These are phyloP conservation scores for Tinamus major DNA, from an alignment of 2,797 vertebrate species.

Conservation along the genomic window DNA sequence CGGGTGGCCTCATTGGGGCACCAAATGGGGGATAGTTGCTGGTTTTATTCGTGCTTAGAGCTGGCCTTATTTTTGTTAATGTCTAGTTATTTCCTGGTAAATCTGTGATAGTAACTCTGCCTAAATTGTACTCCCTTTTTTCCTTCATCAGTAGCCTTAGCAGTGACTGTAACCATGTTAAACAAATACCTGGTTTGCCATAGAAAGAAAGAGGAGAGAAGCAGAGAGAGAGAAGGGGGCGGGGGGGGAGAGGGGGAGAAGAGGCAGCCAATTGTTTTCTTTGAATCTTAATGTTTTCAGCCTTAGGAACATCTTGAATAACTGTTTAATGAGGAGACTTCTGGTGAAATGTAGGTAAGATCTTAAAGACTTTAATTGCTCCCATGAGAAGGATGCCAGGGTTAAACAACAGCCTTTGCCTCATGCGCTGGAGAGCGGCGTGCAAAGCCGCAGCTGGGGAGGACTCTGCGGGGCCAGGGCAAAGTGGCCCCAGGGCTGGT, in stretches of 20 bases:
- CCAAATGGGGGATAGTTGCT: background rate
- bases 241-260: background rate
- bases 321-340: constrained; percentile 68
- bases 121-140: constrained; percentile 33
- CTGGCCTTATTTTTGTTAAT: constrained; percentile 2
- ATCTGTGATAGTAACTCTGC: background rate
- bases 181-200: constrained; percentile 69
- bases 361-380: constrained; percentile 71
- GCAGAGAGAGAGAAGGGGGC: no score
- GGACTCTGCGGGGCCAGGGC: no score
- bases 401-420: constrained; percentile 42
- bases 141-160: constrained; percentile 41
- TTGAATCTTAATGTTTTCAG: constrained; percentile 70
- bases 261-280: constrained; percentile 51
- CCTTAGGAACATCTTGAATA: constrained; percentile 65
- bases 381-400: constrained; percentile 64
- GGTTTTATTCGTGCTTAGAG: background rate
- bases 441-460: background rate
- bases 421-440: constrained; percentile 12
- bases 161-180: constrained; percentile 44
- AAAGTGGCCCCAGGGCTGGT: background rate
- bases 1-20: background rate
- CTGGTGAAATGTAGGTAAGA: constrained; percentile 63
- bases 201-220: background rate
- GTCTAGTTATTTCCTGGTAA: constrained; percentile 8